Evolutionary conservation across 2,888 invertebrate species (phyloP).

Genomic region (Apomyelois bistriatella): DNA sequence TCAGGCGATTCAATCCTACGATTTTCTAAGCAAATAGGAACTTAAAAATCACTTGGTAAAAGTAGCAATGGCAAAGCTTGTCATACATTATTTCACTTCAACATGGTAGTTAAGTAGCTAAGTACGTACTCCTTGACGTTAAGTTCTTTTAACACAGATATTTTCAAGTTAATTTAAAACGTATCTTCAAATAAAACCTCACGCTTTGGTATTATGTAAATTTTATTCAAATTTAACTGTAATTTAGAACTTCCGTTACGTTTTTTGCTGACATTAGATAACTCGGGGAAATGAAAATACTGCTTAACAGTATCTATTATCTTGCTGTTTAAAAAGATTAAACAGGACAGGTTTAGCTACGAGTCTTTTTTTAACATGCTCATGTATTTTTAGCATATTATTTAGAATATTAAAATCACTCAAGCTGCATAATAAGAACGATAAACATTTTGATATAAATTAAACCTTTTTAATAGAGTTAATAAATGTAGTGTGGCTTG

Average conservation of each 20-base stretch:
- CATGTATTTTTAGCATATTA: not conserved
- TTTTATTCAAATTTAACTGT: conserved; percentile 16
- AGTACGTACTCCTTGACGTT: conserved; percentile 18
- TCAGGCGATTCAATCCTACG: no score
- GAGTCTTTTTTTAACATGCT: conserved; percentile 4
- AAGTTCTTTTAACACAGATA: conserved; percentile 9
- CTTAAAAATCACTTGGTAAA: no score
- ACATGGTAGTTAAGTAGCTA: not conserved
- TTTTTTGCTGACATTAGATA: conserved; percentile 16
- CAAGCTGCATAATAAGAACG: no score
- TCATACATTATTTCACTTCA: no score
- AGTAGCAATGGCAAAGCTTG: no score
- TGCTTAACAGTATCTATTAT: conserved; percentile 11
- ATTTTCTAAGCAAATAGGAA: no score
- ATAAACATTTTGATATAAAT: no score
- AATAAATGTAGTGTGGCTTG: no score
- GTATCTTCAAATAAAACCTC: conserved; percentile 14
- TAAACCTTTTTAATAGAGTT: no score
- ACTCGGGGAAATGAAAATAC: conserved; percentile 13
- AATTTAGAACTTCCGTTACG: conserved; percentile 15
- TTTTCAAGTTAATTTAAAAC: conserved; percentile 14
- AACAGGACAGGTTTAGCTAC: not conserved
- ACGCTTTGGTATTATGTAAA: conserved; percentile 16
- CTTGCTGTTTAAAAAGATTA: conserved; percentile 8
- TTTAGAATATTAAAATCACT: no score